Evolutionary conservation across 1,140 invertebrate species (phyloP), one percentile per base, ranked within the genome.

Genomic region (Oppia nitens): DNA sequence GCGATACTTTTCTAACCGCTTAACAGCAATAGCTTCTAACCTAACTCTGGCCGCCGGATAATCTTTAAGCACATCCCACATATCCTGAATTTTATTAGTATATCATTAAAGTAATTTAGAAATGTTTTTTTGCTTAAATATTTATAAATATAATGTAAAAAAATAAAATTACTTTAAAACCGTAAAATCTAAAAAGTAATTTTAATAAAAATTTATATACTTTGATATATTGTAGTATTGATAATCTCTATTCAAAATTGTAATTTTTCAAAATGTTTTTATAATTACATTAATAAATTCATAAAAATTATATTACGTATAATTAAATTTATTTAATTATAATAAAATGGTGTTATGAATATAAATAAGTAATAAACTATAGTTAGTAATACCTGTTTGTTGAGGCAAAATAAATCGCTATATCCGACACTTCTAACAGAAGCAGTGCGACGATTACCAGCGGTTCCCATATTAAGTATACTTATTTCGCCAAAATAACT

Each of bases 401-500:
- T 92, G 53, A 98, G 81, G 65, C 96, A 92, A 76, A 98, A 98
- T 59, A 98, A 79, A 75, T 98, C 93, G 67, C 91, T 95, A 76
- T 98, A 98, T 62, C 94, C 93, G 50, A 98, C 93, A 32, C 92
- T 97, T 63, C 90, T 79, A 60, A 98, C 93, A 64, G 87, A 91
- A 59, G 92, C 92, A 72, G 92, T 96, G 71, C 91, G 79, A 70
- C 92, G 79, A 77, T 98, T 98, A 69, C 93, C 93, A 82, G 91
- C 91, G 70, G 90, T 55, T 23, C 62, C 93, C 91, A 98, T 98
- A 79, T 98, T 98, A 72, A 98, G 82, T 76, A 98, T 96, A 77
- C 88, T 93, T 77, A 98, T 97, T 80, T 98, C 95, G 65, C 95
- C 95, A 77, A 98, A 98, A 81, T 98, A 98, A 72, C 89, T 94